These are phyloP conservation scores for Apis cerana DNA, from an alignment of 1,140 invertebrate genomes.

Conservation along the genomic window DNA sequence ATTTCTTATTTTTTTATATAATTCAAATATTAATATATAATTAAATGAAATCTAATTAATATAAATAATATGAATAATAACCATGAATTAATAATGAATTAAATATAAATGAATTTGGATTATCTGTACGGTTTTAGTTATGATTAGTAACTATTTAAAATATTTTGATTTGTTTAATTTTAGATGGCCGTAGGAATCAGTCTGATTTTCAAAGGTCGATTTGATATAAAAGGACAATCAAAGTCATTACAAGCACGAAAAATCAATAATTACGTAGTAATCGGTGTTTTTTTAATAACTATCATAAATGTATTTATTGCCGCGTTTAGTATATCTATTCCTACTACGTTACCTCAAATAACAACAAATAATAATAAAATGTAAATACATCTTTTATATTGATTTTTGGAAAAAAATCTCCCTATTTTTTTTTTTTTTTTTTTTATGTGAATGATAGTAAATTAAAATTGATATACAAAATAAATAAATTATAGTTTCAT, in stretches of 20 bases:
- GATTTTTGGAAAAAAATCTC: background rate
- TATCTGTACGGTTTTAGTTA: background rate
- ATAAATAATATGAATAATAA: too few species aligned
- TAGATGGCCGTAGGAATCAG: constrained; percentile 84
- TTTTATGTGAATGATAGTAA: background rate
- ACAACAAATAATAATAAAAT: too few species aligned
- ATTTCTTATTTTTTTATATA: background rate
- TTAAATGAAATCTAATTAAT: too few species aligned
- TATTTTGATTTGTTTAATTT: background rate
- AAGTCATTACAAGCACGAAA: constrained; percentile 77
- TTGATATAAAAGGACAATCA: constrained; percentile 81
- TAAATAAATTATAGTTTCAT: background rate
- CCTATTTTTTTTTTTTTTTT: background rate
- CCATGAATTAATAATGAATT: background rate
- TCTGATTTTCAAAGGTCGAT: constrained; percentile 84
- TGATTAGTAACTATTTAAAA: background rate
- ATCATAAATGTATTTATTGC: constrained; percentile 86
- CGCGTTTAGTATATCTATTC: constrained; percentile 82
- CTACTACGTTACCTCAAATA: background rate
- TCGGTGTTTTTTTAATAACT: constrained; percentile 85
- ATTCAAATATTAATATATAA: background rate
- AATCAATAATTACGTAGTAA: constrained; percentile 85
- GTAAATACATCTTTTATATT: background rate
- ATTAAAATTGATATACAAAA: background rate
- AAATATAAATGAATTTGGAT: background rate